Evolutionary conservation across 2,113 vertebrate genomes (phyloP).

Genomic region (Solea solea): DNA sequence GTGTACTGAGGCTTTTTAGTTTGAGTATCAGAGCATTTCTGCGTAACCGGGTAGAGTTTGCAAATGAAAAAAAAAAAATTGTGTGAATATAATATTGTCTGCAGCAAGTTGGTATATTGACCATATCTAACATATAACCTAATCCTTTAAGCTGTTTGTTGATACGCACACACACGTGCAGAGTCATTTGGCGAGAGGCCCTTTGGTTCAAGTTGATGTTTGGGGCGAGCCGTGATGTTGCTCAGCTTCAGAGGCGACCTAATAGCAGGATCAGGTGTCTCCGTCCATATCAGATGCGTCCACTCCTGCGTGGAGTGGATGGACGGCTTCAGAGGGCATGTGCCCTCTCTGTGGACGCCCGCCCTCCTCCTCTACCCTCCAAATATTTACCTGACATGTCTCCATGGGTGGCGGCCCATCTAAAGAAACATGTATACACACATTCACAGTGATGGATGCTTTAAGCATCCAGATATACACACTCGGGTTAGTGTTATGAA

Average conservation of each 20-base stretch:
- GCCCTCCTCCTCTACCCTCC: constrained; percentile 23
- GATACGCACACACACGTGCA: constrained; percentile 25
- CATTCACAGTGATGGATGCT: constrained; percentile 66
- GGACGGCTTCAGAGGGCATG: constrained; percentile 63
- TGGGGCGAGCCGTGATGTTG: constrained; percentile 53
- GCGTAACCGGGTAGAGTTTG: too few species aligned
- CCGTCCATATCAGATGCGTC: constrained; percentile 51
- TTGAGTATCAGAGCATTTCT: too few species aligned
- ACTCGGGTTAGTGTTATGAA: constrained; percentile 57
- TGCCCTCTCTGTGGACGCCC: constrained; percentile 71
- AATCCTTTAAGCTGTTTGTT: too few species aligned
- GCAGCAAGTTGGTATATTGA: too few species aligned
- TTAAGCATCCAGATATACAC: constrained; percentile 50
- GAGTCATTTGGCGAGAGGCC: constrained; percentile 56
- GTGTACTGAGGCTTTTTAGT: too few species aligned
- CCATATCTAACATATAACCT: too few species aligned
- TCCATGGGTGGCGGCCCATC: constrained; percentile 81
- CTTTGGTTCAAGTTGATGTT: constrained; percentile 75
- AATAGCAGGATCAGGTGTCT: constrained; percentile 80
- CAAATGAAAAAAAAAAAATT: too few species aligned
- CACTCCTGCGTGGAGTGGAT: constrained; percentile 34
- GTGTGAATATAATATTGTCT: too few species aligned
- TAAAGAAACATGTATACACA: constrained; percentile 67
- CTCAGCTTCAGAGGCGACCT: constrained; percentile 62
- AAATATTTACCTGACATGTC: constrained; percentile 80